These are phyloP conservation scores for Drosophila bocki DNA, from an alignment of 1,140 invertebrate genomes.

Conservation along the genomic window DNA sequence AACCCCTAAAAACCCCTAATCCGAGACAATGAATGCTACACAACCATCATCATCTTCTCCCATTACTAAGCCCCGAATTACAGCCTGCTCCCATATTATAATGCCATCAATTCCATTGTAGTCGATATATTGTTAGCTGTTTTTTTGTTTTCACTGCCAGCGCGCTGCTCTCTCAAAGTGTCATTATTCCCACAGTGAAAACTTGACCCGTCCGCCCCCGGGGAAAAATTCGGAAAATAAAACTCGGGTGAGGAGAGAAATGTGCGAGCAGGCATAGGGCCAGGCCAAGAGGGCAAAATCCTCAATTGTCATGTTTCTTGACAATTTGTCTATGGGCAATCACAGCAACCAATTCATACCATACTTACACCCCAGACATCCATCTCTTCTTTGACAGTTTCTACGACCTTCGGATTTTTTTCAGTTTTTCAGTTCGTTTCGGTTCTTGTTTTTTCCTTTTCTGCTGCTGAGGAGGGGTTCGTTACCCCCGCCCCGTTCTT, in stretches of 20 bases:
- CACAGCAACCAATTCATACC: constrained; percentile 53
- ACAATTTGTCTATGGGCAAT: constrained; percentile 72
- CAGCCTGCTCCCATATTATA: constrained; percentile 48
- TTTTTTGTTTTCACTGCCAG: constrained; percentile 47
- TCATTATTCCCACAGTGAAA: constrained; percentile 58
- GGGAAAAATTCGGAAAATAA: constrained; percentile 8
- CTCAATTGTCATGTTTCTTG: constrained; percentile 48
- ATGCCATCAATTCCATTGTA: constrained; percentile 56
- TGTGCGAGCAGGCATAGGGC: neutral
- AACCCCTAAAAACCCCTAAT: constrained; percentile 35
- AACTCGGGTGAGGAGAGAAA: constrained; percentile 6
- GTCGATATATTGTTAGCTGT: constrained; percentile 27
- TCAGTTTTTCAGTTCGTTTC: constrained; percentile 19
- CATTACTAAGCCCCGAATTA: constrained; percentile 49
- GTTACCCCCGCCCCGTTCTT: constrained; percentile 14
- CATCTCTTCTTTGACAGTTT: constrained; percentile 56
- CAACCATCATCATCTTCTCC: constrained; percentile 21
- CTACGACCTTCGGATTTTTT: constrained; percentile 59
- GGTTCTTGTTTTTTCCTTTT: constrained; percentile 23
- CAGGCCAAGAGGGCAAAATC: constrained; percentile 44
- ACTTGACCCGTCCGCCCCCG: constrained; percentile 42
- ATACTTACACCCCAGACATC: constrained; percentile 38
- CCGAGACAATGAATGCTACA: constrained; percentile 33
- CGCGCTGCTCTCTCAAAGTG: constrained; percentile 31
- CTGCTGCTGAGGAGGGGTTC: constrained; percentile 14